Base-by-base conservation (phyloP, 1,140 invertebrate genomes). In the Drosophila suzukii region DNA sequence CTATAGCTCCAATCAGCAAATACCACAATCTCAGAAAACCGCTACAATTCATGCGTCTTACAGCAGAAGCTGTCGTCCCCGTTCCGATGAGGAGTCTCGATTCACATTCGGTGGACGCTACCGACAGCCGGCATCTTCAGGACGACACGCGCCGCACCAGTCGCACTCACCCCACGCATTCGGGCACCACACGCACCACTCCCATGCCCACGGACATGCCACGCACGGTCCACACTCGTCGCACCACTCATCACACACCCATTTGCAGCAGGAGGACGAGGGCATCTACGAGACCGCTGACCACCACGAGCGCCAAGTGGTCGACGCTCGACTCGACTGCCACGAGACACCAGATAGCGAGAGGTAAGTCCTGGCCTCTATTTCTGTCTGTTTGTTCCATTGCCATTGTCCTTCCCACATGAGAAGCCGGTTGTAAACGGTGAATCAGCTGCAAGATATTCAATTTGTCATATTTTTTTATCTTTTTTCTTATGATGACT, bases 221-320 rank as follows among this genome's bases (percentile, higher is more conserved):
- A 80, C 91, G 56, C 93, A 93, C 76, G 90, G 91, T 34, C 49
- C 91, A 27, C 93, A 93, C 78, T 92, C 93, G 75, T 91, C 90
- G 71, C 93, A 94, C 81, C 93, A 94, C 77, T 92, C 92, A 75
- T 92, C 92, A 59, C 93, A 93, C 81, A 93, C 92, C 59, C 92
- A 92, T 63, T 83, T 94, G 93, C 95, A 94, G 84, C 95, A 95
- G 81, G 96, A 96, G 81, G 96, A 97, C 75, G 96, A 97, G 92
- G 95, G 96, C 91, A 96, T 97, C 78, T 97, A 97, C 92, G 96
- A 97, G 93, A 96, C 95, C 82, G 96, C 96, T 75, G 96, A 97
- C 93, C 92, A 91, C 68, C 95, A 95, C 91, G 95, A 96, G 15
- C 93, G 95, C 91, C 83, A 77, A 24, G 93, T 92, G 75, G 93